A percentile compares a stretch with the other conserved stretches of the same genome.
Conservation (phyloP, 1,140 invertebrate genomes). For the Drosophila serrata region DNA sequence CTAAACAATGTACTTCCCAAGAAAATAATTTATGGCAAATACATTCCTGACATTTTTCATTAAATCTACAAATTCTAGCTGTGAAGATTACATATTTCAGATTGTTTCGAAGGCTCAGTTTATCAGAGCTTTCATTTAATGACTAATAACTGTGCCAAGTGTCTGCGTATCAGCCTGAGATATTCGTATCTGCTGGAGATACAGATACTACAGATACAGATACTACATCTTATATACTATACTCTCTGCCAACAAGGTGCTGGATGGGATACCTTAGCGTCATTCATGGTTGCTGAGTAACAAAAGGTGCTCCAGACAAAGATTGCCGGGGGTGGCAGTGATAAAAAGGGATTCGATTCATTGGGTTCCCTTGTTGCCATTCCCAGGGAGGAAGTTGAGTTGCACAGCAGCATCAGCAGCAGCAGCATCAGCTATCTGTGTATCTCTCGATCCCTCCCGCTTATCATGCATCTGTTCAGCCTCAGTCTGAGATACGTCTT, state of each 20-base stretch:
- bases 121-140: not conserved
- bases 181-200: constrained; percentile 23
- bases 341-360: constrained; percentile 53
- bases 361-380: too few species aligned
- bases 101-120: not conserved
- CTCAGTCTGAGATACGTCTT: constrained; percentile 10
- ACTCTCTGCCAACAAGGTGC: constrained; percentile 22
- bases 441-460: constrained; percentile 34
- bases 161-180: constrained; percentile 27
- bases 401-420: too few species aligned
- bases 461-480: constrained; percentile 65
- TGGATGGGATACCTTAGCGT: constrained; percentile 1
- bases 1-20: not conserved
- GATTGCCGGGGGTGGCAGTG: constrained; percentile 30
- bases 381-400: constrained; percentile 30
- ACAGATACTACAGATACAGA: constrained; percentile 28
- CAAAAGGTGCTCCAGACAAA: constrained; percentile 44
- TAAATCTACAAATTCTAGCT: not conserved
- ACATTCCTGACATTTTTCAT: not conserved
- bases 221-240: not conserved
- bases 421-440: constrained; percentile 21
- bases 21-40: not conserved
- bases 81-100: not conserved
- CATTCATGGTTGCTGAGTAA: constrained; percentile 32
- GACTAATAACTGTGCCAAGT: constrained; percentile 27